Base-by-base conservation (phyloP, 2,797 vertebrate species). In the Coreius guichenoti region DNA sequence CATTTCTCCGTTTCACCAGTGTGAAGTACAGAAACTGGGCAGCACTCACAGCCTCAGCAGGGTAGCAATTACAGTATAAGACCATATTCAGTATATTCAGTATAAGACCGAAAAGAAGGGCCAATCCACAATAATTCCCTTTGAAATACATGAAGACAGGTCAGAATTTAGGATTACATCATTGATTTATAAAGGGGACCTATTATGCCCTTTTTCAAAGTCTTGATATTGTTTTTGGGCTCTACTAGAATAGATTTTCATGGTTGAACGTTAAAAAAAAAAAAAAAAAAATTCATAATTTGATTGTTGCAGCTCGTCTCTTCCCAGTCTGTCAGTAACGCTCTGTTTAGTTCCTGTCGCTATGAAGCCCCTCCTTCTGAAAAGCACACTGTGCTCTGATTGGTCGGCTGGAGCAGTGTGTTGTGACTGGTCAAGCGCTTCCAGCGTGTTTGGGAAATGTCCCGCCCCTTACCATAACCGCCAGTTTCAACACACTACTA, bases 51-150 rank as follows among this genome's bases (percentile, higher is more conserved):
- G 74, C 6, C 70, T 51, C 74, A 69, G 33, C 56, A 54, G 43
- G 58, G 12, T 36, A 33, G 51, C 47, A 54, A 54, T 77, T 77
- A 77, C 75, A 26, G 75, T 26, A n/a, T n/a, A n/a, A n/a, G n/a
- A n/a, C n/a, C n/a, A n/a, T n/a, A n/a, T n/a, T n/a, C n/a, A n/a
- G n/a, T n/a, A n/a, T n/a, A 33, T 43, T 77, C 51, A 43, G 54
- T 8, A 3, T n/a, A 26, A 77, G 75, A 61, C 54, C 26, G 26
- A 58, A 58, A 61, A 39, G 2, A 76, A 39, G 13, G 7, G 31
- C 11, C 3, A 1, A 76, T 56, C 13, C 21, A 36, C 21, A 69
- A 54, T 12, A 36, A 7, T 12, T 69, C 21, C 63, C 68, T 47
- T 54, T n/a, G 45, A 29, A 69, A 19, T 36, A 13, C 43, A 43